Evolutionary conservation across 2,113 vertebrate genomes (phyloP), one percentile per base, ranked within the genome.

Genomic region (Pionites leucogaster): DNA sequence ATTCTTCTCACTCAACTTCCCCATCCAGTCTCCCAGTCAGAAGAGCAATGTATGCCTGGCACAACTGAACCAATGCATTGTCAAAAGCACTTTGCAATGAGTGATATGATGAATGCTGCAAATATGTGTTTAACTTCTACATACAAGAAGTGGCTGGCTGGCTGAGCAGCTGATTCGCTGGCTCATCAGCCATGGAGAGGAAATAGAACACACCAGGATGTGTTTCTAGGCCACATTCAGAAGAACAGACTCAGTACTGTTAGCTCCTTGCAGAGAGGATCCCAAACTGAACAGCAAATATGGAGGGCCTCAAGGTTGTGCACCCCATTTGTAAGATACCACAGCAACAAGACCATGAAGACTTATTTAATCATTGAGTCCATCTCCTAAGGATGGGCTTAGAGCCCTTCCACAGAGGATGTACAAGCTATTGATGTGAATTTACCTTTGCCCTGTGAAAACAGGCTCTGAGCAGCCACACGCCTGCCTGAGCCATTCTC

Each of bases 331-430:
- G 20, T 59, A 35, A 83, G 74, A 44, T 31, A 53, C 3, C 80
- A 46, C 64, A 78, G 41, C 42, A 59, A 10, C 0, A 1, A 75
- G 60, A 41, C 16, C 31, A 4, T 5, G 29, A 68, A 42, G 62
- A 29, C 28, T 17, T 13, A 27, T 25, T 35, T 42, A n/a, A 53
- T 24, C 55, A 46, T 9, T 2, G 15, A 2, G 37, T 31, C 65
- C 1, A 0, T 17, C 67, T 60, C 42, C 59, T 31, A 20, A 20
- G 44, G 39, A 3, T 0, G 28, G 72, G 22, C 31, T 33, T 33
- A 28, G 20, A 69, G 70, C 46, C 75, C 27, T 42, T 49, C 69
- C 1, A 16, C 35, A 53, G 42, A 41, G 60, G 55, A 31, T 3
- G 2, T 4, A 17, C 41, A 55, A 35, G 27, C 31, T 68, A 3